A percentile compares a stretch with the other conserved stretches of the same genome.
These are phyloP conservation scores for Crematogaster levior DNA, from an alignment of 2,888 invertebrate species.

Conservation along the genomic window DNA sequence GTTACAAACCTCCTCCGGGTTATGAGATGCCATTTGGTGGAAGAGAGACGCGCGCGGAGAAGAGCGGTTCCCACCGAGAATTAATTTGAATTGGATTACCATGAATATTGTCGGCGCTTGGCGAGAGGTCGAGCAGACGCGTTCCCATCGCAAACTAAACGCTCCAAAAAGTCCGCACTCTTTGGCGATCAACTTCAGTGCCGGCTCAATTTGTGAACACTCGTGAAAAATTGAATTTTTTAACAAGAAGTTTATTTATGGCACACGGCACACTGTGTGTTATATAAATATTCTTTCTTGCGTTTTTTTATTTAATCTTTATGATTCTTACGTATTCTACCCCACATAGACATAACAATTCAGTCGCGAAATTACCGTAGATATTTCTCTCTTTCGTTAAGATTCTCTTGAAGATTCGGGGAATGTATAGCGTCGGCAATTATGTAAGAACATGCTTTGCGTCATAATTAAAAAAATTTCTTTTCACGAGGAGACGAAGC, in stretches of 20 bases:
- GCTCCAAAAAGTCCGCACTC: constrained; percentile 61
- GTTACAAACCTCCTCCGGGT: constrained; percentile 70
- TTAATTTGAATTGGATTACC: constrained; percentile 77
- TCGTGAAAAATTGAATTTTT: constrained; percentile 12
- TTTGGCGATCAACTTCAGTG: constrained; percentile 35
- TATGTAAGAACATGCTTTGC: neutral
- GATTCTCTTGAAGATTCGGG: neutral
- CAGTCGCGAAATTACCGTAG: neutral
- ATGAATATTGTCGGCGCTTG: constrained; percentile 74
- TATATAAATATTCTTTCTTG: neutral
- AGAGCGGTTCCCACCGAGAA: constrained; percentile 62
- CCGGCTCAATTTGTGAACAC: constrained; percentile 10
- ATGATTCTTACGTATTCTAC: neutral
- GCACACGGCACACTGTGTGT: neutral
- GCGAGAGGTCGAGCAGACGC: constrained; percentile 55
- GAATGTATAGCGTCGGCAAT: neutral
- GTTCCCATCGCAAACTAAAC: constrained; percentile 61
- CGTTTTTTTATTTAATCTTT: neutral
- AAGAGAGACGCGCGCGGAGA: constrained; percentile 60
- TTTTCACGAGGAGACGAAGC: neutral
- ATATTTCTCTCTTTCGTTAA: neutral
- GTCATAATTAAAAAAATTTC: neutral
- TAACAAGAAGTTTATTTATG: neutral
- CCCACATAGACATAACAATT: neutral
- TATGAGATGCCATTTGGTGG: constrained; percentile 69